phyloP scores from a whole-genome alignment of 1,140 invertebrate genomes.

The Zaprionus vittiger region DNA sequence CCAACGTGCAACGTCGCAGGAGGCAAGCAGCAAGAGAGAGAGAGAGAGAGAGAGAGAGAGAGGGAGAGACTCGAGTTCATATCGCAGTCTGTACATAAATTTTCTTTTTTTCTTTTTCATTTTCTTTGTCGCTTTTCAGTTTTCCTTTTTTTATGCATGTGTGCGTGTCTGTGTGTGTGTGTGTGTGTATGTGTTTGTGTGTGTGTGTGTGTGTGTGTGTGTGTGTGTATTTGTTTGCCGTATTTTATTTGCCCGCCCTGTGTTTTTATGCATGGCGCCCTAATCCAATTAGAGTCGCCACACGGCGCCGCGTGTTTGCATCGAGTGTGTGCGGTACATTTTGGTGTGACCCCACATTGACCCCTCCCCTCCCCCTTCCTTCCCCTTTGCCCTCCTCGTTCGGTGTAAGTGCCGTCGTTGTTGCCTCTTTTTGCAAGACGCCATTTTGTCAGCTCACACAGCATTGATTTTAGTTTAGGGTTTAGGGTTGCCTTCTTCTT shows the following conservation, averaged over 20 bases:
- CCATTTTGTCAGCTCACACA: neutral
- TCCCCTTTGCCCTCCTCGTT: no score
- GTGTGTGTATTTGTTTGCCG: neutral
- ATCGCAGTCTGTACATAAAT: neutral
- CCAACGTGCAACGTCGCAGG: neutral
- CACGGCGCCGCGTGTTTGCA: neutral
- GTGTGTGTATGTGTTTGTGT: neutral
- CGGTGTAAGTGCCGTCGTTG: neutral
- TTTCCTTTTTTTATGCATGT: constrained; percentile 5
- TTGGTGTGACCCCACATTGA: constrained; percentile 1
- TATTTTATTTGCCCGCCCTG: neutral
- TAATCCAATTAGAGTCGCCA: constrained; percentile 27
- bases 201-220: no score
- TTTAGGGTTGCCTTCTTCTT: neutral
- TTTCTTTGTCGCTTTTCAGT: neutral
- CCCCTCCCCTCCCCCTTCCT: neutral
- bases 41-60: no score
- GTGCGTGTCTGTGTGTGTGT: neutral
- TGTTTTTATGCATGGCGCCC: constrained; percentile 15
- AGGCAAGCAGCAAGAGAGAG: no score
- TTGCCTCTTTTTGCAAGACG: neutral
- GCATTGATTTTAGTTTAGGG: constrained; percentile 3
- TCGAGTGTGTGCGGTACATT: neutral
- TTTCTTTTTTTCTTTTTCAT: neutral
- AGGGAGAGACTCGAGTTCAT: neutral